A percentile compares a stretch with the other conserved stretches of the same genome.
These are phyloP conservation scores for Sepiola atlantica DNA, from an alignment of 2,888 invertebrate species.

Conservation along the genomic window DNA sequence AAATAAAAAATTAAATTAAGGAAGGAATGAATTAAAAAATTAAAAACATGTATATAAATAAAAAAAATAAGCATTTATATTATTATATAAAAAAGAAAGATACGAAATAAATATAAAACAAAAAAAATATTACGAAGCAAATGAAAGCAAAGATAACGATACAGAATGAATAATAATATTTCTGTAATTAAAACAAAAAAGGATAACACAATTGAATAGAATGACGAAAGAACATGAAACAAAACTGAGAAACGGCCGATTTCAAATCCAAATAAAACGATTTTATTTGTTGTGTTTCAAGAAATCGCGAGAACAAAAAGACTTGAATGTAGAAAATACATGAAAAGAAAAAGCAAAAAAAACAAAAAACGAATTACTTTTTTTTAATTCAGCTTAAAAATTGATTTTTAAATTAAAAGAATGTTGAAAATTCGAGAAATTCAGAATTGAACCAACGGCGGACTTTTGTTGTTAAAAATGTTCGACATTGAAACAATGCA, in stretches of 20 bases:
- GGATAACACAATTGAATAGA: neutral
- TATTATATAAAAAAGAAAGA: neutral
- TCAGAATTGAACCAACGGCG: neutral
- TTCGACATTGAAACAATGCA: neutral
- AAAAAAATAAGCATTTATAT: neutral
- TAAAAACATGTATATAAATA: too few species aligned
- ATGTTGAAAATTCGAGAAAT: neutral
- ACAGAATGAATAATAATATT: neutral
- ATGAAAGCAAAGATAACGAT: neutral
- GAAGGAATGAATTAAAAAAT: too few species aligned
- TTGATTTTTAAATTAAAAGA: constrained; percentile 8
- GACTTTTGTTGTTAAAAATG: neutral
- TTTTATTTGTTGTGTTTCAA: neutral
- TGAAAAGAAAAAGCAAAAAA: neutral
- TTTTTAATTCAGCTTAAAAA: neutral
- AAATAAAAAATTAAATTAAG: too few species aligned
- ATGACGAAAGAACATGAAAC: too few species aligned
- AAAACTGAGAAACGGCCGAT: neutral
- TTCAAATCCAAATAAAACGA: neutral
- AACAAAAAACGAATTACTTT: neutral
- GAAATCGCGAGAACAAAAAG: neutral
- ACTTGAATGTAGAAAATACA: constrained; percentile 15
- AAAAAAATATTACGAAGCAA: neutral
- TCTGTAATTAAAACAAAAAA: neutral
- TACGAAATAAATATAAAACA: neutral